A percentile compares a stretch with the other conserved stretches of the same genome.
These are phyloP conservation scores for Pollenia angustigena DNA, from an alignment of 2,888 invertebrate species.

Conservation along the genomic window DNA sequence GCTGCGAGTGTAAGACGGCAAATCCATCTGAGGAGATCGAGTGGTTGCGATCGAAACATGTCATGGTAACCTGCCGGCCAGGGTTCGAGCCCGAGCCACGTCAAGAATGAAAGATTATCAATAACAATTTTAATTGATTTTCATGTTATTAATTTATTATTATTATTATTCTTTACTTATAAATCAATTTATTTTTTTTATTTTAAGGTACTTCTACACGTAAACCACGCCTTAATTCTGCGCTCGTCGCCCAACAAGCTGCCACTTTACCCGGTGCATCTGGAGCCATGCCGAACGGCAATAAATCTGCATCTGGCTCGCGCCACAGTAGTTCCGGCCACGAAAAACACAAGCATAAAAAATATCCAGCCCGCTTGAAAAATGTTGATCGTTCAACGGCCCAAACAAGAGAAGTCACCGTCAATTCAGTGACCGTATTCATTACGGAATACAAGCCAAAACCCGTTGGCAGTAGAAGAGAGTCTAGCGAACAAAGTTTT, in stretches of 20 bases:
- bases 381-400: slow-evolving; percentile 97
- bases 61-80: too few species aligned
- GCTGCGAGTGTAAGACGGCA: too few species aligned
- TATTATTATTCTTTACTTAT: background rate
- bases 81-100: too few species aligned
- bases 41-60: too few species aligned
- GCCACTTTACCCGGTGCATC: slow-evolving; percentile 88
- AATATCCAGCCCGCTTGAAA: slow-evolving; percentile 92
- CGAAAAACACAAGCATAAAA: slow-evolving; percentile 86
- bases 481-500: slow-evolving; percentile 84
- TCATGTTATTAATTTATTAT: too few species aligned
- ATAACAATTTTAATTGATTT: too few species aligned
- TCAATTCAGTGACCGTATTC: slow-evolving; percentile 98
- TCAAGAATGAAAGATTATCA: too few species aligned
- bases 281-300: slow-evolving; percentile 85
- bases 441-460: slow-evolving; percentile 98
- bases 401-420: slow-evolving; percentile 97
- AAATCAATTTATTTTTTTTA: background rate
- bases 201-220: slow-evolving; percentile 92
- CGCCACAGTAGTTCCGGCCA: slow-evolving; percentile 82
- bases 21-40: too few species aligned
- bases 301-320: slow-evolving; percentile 82
- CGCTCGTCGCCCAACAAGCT: slow-evolving; percentile 97
- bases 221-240: slow-evolving; percentile 98
- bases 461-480: slow-evolving; percentile 82